phyloP scores from a whole-genome alignment of 2,888 invertebrate genomes.

The Helleia helle region DNA sequence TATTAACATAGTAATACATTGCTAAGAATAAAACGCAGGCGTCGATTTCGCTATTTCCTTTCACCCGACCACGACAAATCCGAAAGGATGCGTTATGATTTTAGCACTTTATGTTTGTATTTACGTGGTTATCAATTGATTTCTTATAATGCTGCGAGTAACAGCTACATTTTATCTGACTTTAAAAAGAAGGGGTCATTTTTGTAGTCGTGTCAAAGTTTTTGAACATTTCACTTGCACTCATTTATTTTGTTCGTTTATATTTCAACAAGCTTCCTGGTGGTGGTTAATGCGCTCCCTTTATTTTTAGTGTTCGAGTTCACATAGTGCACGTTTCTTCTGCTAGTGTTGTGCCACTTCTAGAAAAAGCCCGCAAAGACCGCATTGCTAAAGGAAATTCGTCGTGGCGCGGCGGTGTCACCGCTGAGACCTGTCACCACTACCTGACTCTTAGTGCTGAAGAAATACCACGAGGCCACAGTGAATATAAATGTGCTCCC shows the following conservation, averaged over 20 bases:
- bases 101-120: no score
- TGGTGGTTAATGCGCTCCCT: no score
- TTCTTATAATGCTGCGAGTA: no score
- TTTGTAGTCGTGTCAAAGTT: no score
- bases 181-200: no score
- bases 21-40: not conserved
- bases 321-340: slow-evolving; percentile 81
- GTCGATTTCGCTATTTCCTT: no score
- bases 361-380: slow-evolving; percentile 61
- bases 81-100: no score
- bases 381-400: slow-evolving; percentile 63
- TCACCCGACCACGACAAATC: no score
- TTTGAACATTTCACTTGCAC: no score
- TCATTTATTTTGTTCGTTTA: slow-evolving; percentile 12
- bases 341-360: slow-evolving; percentile 71
- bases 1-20: slow-evolving; percentile 1
- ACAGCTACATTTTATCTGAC: no score
- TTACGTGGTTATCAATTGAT: no score
- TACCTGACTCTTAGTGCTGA: slow-evolving; percentile 78
- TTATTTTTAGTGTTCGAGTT: slow-evolving; percentile 72
- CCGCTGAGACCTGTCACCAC: slow-evolving; percentile 83
- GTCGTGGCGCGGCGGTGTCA: slow-evolving; percentile 69
- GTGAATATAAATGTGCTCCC: slow-evolving; percentile 82
- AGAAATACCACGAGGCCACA: slow-evolving; percentile 75
- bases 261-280: no score